Percentiles rank a stretch among this genome's conserved stretches.
phyloP scores from a whole-genome alignment of 2,888 invertebrate genomes.

The Hydriomena furcata region DNA sequence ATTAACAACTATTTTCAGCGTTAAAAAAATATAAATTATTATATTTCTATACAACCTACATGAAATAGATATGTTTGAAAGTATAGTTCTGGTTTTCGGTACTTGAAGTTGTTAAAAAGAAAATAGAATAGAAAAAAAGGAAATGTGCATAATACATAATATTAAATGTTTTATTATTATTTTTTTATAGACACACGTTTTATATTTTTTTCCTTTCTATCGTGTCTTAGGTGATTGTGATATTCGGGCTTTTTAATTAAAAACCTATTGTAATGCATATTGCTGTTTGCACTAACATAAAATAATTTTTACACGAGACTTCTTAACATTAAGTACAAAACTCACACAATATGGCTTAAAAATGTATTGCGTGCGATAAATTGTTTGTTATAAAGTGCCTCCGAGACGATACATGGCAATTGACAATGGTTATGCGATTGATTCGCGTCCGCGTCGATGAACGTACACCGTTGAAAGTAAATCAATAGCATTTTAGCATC shows the following conservation, averaged over 20 bases:
- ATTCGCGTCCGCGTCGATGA: too few species aligned
- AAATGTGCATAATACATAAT: constrained; percentile 64
- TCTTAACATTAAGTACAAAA: constrained; percentile 24
- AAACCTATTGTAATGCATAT: constrained; percentile 9
- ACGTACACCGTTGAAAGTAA: too few species aligned
- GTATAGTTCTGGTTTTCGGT: constrained; percentile 44
- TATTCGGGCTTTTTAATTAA: constrained; percentile 28
- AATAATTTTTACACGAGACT: constrained; percentile 35
- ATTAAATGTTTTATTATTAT: constrained; percentile 22
- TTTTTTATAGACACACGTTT: constrained; percentile 5
- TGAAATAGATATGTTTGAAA: not conserved
- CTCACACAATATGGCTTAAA: constrained; percentile 17
- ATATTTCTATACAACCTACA: too few species aligned
- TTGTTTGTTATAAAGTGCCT: constrained; percentile 35
- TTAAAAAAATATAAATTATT: too few species aligned
- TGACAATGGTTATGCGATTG: too few species aligned
- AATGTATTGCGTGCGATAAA: constrained; percentile 21
- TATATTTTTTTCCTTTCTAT: constrained; percentile 32
- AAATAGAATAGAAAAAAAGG: constrained; percentile 39
- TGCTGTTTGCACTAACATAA: constrained; percentile 20
- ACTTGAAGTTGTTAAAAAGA: constrained; percentile 53
- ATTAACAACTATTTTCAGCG: too few species aligned
- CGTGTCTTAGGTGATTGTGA: constrained; percentile 34
- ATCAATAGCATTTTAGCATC: too few species aligned
- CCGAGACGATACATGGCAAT: too few species aligned